Base-by-base conservation (phyloP, 2,113 vertebrate species). In the Cyanistes caeruleus region DNA sequence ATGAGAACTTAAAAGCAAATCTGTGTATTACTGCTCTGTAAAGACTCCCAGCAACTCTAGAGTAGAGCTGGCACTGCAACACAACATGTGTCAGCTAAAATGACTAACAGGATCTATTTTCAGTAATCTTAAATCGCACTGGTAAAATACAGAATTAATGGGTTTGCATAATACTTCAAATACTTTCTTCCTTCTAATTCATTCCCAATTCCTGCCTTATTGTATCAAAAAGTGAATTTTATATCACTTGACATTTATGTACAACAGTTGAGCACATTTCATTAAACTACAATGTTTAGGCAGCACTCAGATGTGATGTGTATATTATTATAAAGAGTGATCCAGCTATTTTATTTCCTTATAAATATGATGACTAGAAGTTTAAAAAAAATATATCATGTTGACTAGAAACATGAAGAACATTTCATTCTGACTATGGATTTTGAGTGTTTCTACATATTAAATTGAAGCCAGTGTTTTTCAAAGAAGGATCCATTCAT, bases 61-160 rank as follows among this genome's bases (percentile, higher is more conserved):
- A 81, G 91, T 87, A 84, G 95, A 96, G 94, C 82, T 98, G 97
- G 95, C 93, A 95, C 89, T 91, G 77, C 78, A 95, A 77, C 73
- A 90, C 88, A 95, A 98, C 94, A 96, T 90, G 92, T 86, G 81
- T 84, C 91, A 97, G 93, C 74, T 58, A 96, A 97, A 97, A 96
- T 89, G 73, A 96, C 97, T 96, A 84, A 97, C 88, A 72, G 37
- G 94, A 97, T 96, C 97, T 97, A 96, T 97, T 97, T 90, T 97
- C 83, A 97, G 93, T 93, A 92, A 97, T 96, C 95, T 97, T 96
- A 97, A 97, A 94, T 97, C 88, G 89, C 49, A 90, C 70, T 96
- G 88, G 80, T 94, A 96, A 98, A 97, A 97, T 94, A 97, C 28
- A 91, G 95, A 97, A 97, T 92, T 97, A 96, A 97, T 95, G 94